Conservation (phyloP, 2,113 vertebrate species). For the Bungarus multicinctus region DNA sequence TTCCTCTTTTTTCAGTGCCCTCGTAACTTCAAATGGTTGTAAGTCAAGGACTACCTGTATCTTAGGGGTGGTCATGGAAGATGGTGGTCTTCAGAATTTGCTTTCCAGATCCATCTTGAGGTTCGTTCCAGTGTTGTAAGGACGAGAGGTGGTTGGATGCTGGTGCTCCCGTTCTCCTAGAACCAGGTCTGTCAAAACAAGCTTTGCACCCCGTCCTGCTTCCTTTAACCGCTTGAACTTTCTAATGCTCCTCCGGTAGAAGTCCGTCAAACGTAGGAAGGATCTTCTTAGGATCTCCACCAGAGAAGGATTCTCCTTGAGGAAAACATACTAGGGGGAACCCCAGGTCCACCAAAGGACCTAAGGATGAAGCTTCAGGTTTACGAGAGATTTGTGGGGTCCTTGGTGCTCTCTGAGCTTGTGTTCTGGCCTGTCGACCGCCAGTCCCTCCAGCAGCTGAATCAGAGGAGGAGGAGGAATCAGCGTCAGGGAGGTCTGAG, state of each 20-base stretch:
- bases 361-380: neutral
- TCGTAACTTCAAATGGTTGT: neutral
- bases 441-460: too few species aligned
- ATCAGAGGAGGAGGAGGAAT: too few species aligned
- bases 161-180: conserved; percentile 66
- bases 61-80: conserved; percentile 21
- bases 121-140: conserved; percentile 43
- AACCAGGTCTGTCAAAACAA: conserved; percentile 72
- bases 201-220: conserved; percentile 37
- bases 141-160: conserved; percentile 57
- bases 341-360: neutral
- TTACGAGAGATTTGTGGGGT: neutral
- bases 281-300: neutral
- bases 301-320: neutral
- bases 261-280: neutral
- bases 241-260: neutral
- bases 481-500: too few species aligned
- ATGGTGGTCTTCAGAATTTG: conserved; percentile 48
- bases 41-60: neutral
- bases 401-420: neutral
- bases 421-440: too few species aligned
- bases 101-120: conserved; percentile 57
- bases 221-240: neutral
- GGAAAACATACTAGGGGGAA: neutral
- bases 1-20: too few species aligned